Evolutionary conservation across 2,113 vertebrate genomes (phyloP), one percentile per base, ranked within the genome.

Genomic region (Oryzias curvinotus): DNA sequence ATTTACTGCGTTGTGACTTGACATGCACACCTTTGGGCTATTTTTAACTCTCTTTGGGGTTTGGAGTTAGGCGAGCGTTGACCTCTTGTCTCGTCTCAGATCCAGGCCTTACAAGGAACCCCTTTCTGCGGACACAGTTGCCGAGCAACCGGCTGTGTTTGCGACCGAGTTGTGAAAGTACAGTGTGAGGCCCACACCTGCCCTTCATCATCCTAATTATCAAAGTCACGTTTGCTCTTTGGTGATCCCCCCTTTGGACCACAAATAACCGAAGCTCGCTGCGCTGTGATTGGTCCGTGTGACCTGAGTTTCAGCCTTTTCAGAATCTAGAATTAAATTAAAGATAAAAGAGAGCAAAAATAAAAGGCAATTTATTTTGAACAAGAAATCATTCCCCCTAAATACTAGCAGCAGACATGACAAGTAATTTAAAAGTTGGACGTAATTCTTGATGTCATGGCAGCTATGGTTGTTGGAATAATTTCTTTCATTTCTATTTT

Each of bases 101-200:
- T 80, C 62, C 85, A 82, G 75, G 62, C 88, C 89, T 90, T 90
- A 90, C 84, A 90, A 86, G 89, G 89, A 80, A 83, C 80, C 83
- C 53, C 57, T 36, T 12, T 64, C n/a, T 42, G 48, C 57, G 66
- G 67, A 82, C 80, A 69, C 5, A 16, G 82, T 88, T 68, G 71
- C 79, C 41, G 28, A 61, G 89, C 73, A 72, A 86, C 86, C 58
- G 0, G 65, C 65, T 4, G 36, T 87, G 87, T 90, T 89, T 90
- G 82, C 76, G 57, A 62, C 84, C 81, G 82, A 87, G 84, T 84
- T 79, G 81, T 82, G 84, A 87, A 82, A 81, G 83, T 84, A 80
- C 83, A 74, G 62, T 54, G 56, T 62, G 54, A 58, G 69, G 65
- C 74, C 78, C 18, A 46, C 83, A 84, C 82, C 77, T 84, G 77